These are phyloP conservation scores for Notiomystis cincta DNA, from an alignment of 2,113 vertebrate genomes.

Conservation along the genomic window DNA sequence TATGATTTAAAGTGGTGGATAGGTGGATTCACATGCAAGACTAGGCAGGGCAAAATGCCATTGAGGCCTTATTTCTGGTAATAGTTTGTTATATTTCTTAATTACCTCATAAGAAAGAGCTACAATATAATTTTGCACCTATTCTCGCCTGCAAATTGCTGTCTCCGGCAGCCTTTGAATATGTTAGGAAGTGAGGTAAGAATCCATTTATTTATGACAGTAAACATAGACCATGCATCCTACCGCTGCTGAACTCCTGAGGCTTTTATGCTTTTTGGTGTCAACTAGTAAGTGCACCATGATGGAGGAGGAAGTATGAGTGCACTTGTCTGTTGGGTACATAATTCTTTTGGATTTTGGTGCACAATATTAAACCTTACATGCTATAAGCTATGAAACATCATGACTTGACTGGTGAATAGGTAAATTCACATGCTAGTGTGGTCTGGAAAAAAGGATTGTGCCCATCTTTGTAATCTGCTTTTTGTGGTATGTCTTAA, in stretches of 20 bases:
- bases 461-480: background rate
- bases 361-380: background rate
- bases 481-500: background rate
- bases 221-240: background rate
- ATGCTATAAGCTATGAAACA: background rate
- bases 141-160: background rate
- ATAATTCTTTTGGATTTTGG: background rate
- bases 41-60: background rate
- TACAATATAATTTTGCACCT: background rate
- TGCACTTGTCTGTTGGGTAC: background rate
- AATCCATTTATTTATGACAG: background rate
- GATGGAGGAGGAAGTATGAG: background rate
- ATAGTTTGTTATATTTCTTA: background rate
- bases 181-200: background rate
- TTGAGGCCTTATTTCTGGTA: background rate
- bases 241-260: background rate
- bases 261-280: background rate
- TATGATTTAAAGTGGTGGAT: background rate
- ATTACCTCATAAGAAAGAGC: background rate
- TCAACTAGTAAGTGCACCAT: background rate
- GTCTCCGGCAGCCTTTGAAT: background rate
- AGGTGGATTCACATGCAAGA: background rate
- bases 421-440: background rate
- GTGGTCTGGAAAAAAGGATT: background rate
- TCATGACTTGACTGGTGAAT: background rate